Evolutionary conservation across 2,888 invertebrate species (phyloP), one percentile per base, ranked within the genome.

Genomic region (Metalampra italica): DNA sequence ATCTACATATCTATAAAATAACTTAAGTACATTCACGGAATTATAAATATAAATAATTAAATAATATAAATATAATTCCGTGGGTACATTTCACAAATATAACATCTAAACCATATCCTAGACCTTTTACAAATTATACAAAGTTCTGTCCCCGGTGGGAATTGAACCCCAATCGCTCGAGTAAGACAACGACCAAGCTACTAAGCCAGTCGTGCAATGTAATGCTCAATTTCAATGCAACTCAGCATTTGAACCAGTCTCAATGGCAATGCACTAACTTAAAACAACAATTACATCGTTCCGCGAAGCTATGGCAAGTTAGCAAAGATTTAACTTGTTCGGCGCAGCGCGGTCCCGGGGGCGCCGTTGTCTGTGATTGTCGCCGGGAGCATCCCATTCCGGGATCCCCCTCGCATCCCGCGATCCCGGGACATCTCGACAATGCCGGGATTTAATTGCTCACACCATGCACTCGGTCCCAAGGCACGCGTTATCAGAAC

Each of bases 291-390:
- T 56, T 51, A 54, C 56, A 54, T 62, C 59, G 56, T 48, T 45
- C 55, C 48, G 57, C 62, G 60, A 60, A 56, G 55, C 49, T 54
- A 58, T 55, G 55, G 60, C 67, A 66, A 81, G 75, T 82, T 85
- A 73, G 82, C 82, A 76, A 86, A 87, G 86, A 87, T 83, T 84
- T 84, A 86, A 87, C 74, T 86, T 82, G 81, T 78, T 75, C 66
- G 60, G 59, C 54, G 57, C 39, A 15, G 39, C 57, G 58, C 41
- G 13, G 71, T 87, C 88, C 84, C 88, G 52, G 55, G 88, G 86
- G 88, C 68, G 78, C 82, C 75, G 72, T 88, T 85, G 62, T 47
- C 66, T 41, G 71, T 84, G 86, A 88, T 88, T 88, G 88, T 88
- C 88, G 85, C 78, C 78, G 78, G 72, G 83, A 72, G 78, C 63